Evolutionary conservation across 2,113 vertebrate species (phyloP), one percentile per base, ranked within the genome.

Genomic region (Chiloscyllium plagiosum): DNA sequence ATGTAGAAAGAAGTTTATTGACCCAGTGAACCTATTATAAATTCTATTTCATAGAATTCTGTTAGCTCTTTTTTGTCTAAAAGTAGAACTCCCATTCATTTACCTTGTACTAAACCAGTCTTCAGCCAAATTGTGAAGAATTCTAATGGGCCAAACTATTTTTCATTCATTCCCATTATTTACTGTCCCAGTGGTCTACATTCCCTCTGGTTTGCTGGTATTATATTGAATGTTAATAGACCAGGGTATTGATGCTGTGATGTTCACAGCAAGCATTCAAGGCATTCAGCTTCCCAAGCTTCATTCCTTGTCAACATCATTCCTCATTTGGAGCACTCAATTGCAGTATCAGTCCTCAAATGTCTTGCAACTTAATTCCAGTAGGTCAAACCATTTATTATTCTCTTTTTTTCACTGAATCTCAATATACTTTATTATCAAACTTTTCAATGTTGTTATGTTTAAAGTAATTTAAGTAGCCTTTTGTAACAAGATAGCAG

Each of bases 141-240:
- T 76, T 86, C 83, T 86, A 50, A 89, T 89, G 50, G 47, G 29
- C 86, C 24, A 89, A 56, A 56, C 86, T 26, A 50, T 20, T 89
- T 87, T 19, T 47, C 86, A n/a, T 92, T 92, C 89, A 92, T 65
- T 66, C 13, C 89, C 61, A 92, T 65, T 86, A 24, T 86, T 86
- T 86, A 10, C 20, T 86, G 22, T 52, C 37, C 42, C 22, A 50
- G 10, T 50, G 42, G 1, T 47, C 20, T 10, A 12, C 20, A 10
- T 50, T 4, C 47, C 47, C 50, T 86, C 22, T 47, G 50, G 22
- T 86, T 22, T 47, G 42, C 42, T 50, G 50, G 47, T 20, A 42
- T 85, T 85, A 29, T 76, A 76, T n/a, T 33, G 33, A 78, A 78
- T 78, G 13, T 17, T 29, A 85, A 47, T 47, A 85, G 22, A 29